Evolutionary conservation across 1,140 invertebrate species (phyloP), one percentile per base, ranked within the genome.

Genomic region (Drosophila kurseongensis): DNA sequence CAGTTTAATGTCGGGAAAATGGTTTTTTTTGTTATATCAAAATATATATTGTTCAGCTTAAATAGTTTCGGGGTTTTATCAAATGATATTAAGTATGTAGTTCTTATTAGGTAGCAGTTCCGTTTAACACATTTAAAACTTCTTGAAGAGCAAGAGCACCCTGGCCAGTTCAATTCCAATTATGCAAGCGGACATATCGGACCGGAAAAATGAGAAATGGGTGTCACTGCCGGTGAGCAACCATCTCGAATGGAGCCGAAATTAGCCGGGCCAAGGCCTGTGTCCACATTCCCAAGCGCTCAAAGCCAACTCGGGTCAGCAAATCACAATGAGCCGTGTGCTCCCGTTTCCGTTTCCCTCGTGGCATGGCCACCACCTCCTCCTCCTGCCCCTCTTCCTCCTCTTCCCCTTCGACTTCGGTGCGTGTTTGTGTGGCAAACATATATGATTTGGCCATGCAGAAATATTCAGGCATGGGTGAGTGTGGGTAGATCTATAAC

Each of bases 361-460:
- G 14, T 14, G 57, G 44, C 13, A 7, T 32, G n/a, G 7, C n/a
- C 27, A 13, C 2, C 14, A 12, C 38, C 18, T n/a, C 4, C 9
- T 2, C 52, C 14, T 23, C n/a, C 32, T 5, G 5, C 44, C 7
- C 23, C 12, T 10, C 10, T n/a, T 4, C 12, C 44, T n/a, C 23
- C 12, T 12, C 10, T n/a, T 1, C 7, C 0, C 7, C 7, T 36
- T 41, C 35, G 23, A 62, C 14, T 32, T 29, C 12, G 29, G 18
- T 36, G 61, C 35, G 44, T 68, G 65, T 36, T 68, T 45, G 60
- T 36, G 29, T 68, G 65, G 41, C 40, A 57, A 71, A 71, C 51
- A 48, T 57, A 57, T 69, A 69, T 48, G 65, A 23, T 14, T 71
- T 48, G 35, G 45, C 29, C 65, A 48, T 48, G 67, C 67, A 69